Conservation (phyloP, 2,888 invertebrate species). For the Standfussiana lucernea region DNA sequence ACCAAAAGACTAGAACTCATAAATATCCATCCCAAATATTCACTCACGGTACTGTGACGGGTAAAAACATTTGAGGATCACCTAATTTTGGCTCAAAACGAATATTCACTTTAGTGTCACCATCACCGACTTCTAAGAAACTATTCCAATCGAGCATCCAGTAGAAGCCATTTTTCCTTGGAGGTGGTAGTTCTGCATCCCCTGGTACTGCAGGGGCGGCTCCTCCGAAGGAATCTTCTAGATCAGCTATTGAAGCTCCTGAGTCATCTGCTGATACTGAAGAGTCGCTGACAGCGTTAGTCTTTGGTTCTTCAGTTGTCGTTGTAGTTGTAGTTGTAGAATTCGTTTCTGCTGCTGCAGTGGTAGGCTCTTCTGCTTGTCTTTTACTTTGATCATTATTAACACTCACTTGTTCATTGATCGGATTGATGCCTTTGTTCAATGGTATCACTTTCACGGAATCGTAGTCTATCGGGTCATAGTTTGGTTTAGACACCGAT, state of each 20-base stretch:
- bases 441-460: slow-evolving; percentile 86
- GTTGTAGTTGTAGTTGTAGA: slow-evolving; percentile 67
- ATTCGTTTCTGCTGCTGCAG: slow-evolving; percentile 52
- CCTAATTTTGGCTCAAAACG: slow-evolving; percentile 95
- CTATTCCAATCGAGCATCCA: slow-evolving; percentile 97
- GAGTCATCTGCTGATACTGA: slow-evolving; percentile 86
- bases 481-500: slow-evolving; percentile 75
- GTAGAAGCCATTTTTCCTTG: slow-evolving; percentile 94
- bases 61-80: slow-evolving; percentile 94
- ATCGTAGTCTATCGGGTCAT: slow-evolving; percentile 86
- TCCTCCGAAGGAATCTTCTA: slow-evolving; percentile 95
- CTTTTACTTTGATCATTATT: slow-evolving; percentile 82
- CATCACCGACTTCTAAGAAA: slow-evolving; percentile 95
- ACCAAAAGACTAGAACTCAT: slow-evolving; percentile 79
- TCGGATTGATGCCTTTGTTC: slow-evolving; percentile 81
- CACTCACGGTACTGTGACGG: slow-evolving; percentile 93
- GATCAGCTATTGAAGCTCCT: slow-evolving; percentile 91
- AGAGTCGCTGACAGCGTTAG: slow-evolving; percentile 73
- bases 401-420: slow-evolving; percentile 75
- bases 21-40: slow-evolving; percentile 62
- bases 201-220: slow-evolving; percentile 90
- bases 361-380: slow-evolving; percentile 72
- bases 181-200: slow-evolving; percentile 92
- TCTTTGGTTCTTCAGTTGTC: slow-evolving; percentile 73
- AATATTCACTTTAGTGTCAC: slow-evolving; percentile 93